Evolutionary conservation across 2,888 invertebrate species (phyloP).

Genomic region (Idaea straminata): DNA sequence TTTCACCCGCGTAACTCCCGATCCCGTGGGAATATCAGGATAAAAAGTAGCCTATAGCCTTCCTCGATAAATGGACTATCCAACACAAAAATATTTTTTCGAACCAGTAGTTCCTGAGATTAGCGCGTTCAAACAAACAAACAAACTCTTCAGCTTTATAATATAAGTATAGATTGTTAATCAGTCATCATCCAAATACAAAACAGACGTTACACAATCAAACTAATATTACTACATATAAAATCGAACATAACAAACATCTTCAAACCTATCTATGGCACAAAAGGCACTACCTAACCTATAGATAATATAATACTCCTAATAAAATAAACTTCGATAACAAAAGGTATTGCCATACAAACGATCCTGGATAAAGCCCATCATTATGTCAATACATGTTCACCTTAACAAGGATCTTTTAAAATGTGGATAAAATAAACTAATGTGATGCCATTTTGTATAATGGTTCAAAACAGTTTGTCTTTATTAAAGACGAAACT

Average conservation of each 20-base stretch:
- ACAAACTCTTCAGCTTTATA: too few relatives aligned
- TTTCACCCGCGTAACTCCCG: too few relatives aligned
- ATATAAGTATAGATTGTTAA: too few relatives aligned
- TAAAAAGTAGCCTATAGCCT: too few relatives aligned
- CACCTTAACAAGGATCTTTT: neutral
- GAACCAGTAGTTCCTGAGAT: too few relatives aligned
- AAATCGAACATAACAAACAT: neutral
- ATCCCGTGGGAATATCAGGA: too few relatives aligned
- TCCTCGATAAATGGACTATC: too few relatives aligned
- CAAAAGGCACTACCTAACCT: neutral
- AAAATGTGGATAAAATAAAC: neutral
- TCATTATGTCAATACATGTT: constrained; percentile 3
- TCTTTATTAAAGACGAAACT: too few relatives aligned
- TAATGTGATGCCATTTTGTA: neutral
- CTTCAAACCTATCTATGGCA: neutral
- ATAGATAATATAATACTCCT: neutral
- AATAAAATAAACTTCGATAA: neutral
- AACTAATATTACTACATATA: neutral
- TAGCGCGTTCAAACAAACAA: too few relatives aligned
- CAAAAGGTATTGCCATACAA: neutral
- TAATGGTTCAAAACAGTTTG: too few relatives aligned
- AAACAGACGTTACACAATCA: neutral
- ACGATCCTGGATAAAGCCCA: neutral
- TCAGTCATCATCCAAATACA: neutral
- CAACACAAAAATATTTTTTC: too few relatives aligned